Conservation (phyloP, 2,113 vertebrate species). For the Gorsachius goisagi region DNA sequence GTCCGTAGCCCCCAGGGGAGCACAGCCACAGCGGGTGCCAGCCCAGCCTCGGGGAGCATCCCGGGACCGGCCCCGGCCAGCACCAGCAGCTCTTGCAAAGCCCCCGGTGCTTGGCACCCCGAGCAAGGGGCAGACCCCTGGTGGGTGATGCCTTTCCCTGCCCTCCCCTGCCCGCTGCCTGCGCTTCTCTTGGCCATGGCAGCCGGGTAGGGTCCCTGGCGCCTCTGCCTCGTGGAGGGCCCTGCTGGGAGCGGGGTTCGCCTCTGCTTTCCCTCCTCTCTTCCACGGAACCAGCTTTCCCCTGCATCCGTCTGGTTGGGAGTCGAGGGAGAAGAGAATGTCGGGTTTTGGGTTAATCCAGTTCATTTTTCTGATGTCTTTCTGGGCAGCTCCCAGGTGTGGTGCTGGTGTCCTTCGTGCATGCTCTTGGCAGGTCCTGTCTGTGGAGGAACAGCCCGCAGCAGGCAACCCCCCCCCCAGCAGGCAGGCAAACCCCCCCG, state of each 20-base stretch:
- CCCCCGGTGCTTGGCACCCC: neutral
- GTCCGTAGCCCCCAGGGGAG: neutral
- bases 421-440: neutral
- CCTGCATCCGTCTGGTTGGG: neutral
- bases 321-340: neutral
- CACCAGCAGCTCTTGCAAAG: neutral
- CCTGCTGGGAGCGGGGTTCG: neutral
- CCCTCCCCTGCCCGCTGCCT: neutral
- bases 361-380: neutral
- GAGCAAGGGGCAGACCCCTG: neutral
- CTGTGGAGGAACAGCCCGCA: neutral
- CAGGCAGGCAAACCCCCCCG: neutral
- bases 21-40: neutral
- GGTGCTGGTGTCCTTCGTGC: neutral
- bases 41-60: neutral
- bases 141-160: neutral
- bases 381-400: neutral
- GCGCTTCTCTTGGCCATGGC: neutral
- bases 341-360: neutral
- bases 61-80: neutral
- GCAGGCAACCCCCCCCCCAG: neutral
- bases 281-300: neutral
- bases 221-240: neutral
- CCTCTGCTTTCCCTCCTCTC: neutral
- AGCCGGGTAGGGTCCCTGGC: neutral